These are phyloP conservation scores for Amphipyra berbera DNA, from an alignment of 2,888 invertebrate genomes.

Conservation along the genomic window DNA sequence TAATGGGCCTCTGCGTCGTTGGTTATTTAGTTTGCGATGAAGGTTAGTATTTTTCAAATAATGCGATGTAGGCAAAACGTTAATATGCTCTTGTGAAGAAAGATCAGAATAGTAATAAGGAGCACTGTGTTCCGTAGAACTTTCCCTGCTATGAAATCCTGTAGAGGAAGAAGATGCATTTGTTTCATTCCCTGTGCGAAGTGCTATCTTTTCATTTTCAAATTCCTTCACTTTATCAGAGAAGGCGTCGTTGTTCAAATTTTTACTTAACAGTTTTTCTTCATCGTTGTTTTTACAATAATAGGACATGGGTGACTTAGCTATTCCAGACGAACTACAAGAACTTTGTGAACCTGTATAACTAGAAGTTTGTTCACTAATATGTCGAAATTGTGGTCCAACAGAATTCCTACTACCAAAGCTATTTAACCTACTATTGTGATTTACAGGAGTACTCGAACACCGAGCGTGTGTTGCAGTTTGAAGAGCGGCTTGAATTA, in stretches of 20 bases:
- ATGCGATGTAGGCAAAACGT: slow-evolving; percentile 82
- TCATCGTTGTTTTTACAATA: slow-evolving; percentile 84
- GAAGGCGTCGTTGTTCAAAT: slow-evolving; percentile 79
- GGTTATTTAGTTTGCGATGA: slow-evolving; percentile 92
- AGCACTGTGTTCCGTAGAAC: slow-evolving; percentile 92
- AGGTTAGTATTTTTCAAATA: slow-evolving; percentile 87
- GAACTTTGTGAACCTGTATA: slow-evolving; percentile 81
- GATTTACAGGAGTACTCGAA: slow-evolving; percentile 80
- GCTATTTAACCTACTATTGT: slow-evolving; percentile 62
- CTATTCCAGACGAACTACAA: slow-evolving; percentile 75
- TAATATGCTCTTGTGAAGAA: slow-evolving; percentile 88
- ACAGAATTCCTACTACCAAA: slow-evolving; percentile 60
- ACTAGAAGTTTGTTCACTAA: slow-evolving; percentile 72
- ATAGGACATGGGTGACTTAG: slow-evolving; percentile 84
- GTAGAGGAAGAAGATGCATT: slow-evolving; percentile 80
- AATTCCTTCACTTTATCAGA: slow-evolving; percentile 86
- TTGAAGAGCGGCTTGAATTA: slow-evolving; percentile 64
- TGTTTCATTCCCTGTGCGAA: slow-evolving; percentile 74
- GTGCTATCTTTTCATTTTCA: slow-evolving; percentile 79
- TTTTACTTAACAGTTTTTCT: slow-evolving; percentile 80
- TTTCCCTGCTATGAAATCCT: slow-evolving; percentile 91
- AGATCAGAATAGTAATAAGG: slow-evolving; percentile 97
- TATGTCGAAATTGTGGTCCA: slow-evolving; percentile 66
- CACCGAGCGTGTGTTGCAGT: slow-evolving; percentile 70
- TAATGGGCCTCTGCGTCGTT: slow-evolving; percentile 91